Percentiles rank a stretch among this genome's conserved stretches.
Conservation (phyloP, 2,113 vertebrate species). For the Monopterus albus region DNA sequence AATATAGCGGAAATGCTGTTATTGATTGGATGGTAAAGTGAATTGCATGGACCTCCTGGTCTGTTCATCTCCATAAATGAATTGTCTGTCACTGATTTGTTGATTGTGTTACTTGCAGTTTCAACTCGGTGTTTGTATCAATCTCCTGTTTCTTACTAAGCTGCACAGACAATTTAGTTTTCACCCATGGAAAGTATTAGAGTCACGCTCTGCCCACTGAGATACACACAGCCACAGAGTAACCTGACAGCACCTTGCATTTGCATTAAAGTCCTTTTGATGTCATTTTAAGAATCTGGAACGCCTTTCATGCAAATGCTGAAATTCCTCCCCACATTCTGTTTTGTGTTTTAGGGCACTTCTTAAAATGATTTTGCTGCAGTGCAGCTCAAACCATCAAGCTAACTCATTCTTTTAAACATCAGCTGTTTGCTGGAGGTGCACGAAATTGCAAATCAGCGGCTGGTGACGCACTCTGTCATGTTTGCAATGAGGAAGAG, state of each 20-base stretch:
- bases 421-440: constrained; percentile 46
- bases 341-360: too few relatives aligned
- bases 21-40: neutral
- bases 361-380: constrained; percentile 57
- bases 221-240: constrained; percentile 32
- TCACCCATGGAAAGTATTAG: neutral
- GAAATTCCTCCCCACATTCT: constrained; percentile 35
- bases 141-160: neutral
- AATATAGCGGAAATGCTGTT: neutral
- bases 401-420: constrained; percentile 54
- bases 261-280: constrained; percentile 52
- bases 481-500: constrained; percentile 52
- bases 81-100: neutral
- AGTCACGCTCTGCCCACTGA: constrained; percentile 43
- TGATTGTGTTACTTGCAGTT: constrained; percentile 1
- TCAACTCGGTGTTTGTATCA: constrained; percentile 7
- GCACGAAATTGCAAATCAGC: constrained; percentile 69
- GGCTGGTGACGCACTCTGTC: constrained; percentile 64
- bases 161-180: constrained; percentile 6
- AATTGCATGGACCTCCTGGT: neutral
- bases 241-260: constrained; percentile 49
- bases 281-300: constrained; percentile 39
- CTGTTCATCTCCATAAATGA: neutral
- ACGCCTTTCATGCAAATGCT: constrained; percentile 51
- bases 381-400: constrained; percentile 52